Evolutionary conservation across 2,888 invertebrate species (phyloP).

Genomic region (Papilio demoleus): DNA sequence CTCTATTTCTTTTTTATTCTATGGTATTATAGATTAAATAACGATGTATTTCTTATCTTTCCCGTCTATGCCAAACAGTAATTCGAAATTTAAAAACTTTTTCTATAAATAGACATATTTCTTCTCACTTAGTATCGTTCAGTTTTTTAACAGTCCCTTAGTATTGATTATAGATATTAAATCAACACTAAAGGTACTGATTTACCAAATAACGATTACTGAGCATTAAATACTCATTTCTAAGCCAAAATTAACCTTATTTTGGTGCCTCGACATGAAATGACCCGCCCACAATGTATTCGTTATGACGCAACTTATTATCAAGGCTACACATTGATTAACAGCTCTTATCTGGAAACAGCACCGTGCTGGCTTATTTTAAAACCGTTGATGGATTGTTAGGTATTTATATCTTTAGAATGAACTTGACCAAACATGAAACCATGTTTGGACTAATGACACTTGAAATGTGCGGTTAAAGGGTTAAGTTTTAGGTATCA

Average conservation of each 20-base stretch:
- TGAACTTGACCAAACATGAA: neutral
- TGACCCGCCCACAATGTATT: neutral
- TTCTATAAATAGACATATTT: too few species aligned
- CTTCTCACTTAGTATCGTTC: too few species aligned
- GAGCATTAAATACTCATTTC: neutral
- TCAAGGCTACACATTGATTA: constrained; percentile 33
- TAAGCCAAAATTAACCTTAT: neutral
- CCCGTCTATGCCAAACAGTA: too few species aligned
- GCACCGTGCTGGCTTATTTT: neutral
- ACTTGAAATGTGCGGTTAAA: neutral
- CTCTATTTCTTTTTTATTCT: neutral
- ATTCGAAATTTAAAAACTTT: too few species aligned
- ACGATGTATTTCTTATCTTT: too few species aligned
- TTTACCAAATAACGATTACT: too few species aligned
- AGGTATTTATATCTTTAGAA: neutral
- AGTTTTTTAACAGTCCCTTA: too few species aligned
- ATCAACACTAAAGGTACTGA: too few species aligned
- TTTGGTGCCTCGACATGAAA: neutral
- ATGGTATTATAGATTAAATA: neutral
- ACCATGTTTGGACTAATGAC: neutral
- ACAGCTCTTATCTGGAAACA: constrained; percentile 26
- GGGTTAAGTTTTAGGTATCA: neutral
- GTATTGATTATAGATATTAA: too few species aligned
- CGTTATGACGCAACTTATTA: constrained; percentile 12
- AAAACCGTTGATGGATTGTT: constrained; percentile 9